Conservation (phyloP, 1,140 invertebrate genomes). For the Drosophila orosa region DNA sequence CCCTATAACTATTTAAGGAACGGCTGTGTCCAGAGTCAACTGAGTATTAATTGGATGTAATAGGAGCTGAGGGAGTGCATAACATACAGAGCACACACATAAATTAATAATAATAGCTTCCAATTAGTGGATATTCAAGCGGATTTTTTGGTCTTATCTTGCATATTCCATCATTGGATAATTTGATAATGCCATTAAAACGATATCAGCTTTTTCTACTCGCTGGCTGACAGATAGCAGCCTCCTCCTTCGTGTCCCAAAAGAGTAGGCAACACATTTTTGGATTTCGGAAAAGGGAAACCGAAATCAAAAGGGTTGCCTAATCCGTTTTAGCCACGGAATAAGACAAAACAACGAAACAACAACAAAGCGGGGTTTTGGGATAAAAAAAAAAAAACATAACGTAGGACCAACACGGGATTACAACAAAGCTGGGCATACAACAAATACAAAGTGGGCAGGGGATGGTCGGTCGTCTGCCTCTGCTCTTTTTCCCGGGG, state of each 20-base stretch:
- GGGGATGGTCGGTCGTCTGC: slow-evolving; percentile 6
- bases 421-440: slow-evolving; percentile 45
- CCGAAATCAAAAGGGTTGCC: slow-evolving; percentile 17
- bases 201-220: slow-evolving; percentile 1
- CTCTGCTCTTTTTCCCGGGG: slow-evolving; percentile 11
- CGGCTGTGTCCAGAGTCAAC: background rate
- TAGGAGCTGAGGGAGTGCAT: background rate
- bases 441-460: slow-evolving; percentile 13
- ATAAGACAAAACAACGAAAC: slow-evolving; percentile 50
- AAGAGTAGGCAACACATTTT: slow-evolving; percentile 35
- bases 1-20: background rate
- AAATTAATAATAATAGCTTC: background rate
- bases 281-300: background rate
- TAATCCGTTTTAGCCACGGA: slow-evolving; percentile 60
- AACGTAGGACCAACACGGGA: slow-evolving; percentile 64
- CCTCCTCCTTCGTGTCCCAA: slow-evolving; percentile 10
- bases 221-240: background rate
- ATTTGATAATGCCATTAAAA: slow-evolving; percentile 31
- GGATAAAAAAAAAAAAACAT: slow-evolving; percentile 16
- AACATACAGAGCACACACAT: too few relatives aligned
- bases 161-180: background rate
- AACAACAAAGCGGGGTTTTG: slow-evolving; percentile 50
- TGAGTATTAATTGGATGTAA: background rate
- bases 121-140: background rate
- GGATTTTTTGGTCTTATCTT: background rate